A percentile compares a stretch with the other conserved stretches of the same genome.
Evolutionary conservation across 2,113 vertebrate genomes (phyloP).

Genomic region (Chaenocephalus aceratus): DNA sequence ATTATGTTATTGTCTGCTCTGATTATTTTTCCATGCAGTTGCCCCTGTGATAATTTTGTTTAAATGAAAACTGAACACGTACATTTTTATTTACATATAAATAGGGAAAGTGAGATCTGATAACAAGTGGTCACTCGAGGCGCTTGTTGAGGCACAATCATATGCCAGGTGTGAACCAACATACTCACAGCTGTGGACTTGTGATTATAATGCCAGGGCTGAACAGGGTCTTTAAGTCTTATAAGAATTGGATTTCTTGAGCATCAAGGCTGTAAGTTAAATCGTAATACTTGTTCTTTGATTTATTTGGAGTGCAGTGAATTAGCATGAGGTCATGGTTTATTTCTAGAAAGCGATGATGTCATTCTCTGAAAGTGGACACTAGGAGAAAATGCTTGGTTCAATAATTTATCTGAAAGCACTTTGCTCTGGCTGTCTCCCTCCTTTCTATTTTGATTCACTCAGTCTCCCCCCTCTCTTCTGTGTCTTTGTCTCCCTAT

Average conservation of each 20-base stretch:
- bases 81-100: no score
- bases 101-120: no score
- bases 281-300: constrained; percentile 6
- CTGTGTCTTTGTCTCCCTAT: constrained; percentile 5
- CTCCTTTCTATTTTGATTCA: constrained; percentile 52
- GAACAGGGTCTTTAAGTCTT: neutral
- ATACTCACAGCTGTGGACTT: no score
- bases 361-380: constrained; percentile 74
- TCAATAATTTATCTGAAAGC: constrained; percentile 83
- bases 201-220: neutral
- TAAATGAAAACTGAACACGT: no score
- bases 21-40: no score
- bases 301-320: constrained; percentile 42
- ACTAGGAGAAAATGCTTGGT: constrained; percentile 58
- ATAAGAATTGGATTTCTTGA: neutral
- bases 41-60: no score
- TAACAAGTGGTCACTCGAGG: no score
- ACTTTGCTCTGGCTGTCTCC: constrained; percentile 67
- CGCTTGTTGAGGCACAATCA: no score
- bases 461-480: constrained; percentile 35
- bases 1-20: no score
- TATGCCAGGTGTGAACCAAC: no score
- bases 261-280: neutral
- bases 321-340: constrained; percentile 67
- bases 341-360: constrained; percentile 73